Conservation (phyloP, 2,888 invertebrate genomes). For the Pristionchus mayeri region DNA sequence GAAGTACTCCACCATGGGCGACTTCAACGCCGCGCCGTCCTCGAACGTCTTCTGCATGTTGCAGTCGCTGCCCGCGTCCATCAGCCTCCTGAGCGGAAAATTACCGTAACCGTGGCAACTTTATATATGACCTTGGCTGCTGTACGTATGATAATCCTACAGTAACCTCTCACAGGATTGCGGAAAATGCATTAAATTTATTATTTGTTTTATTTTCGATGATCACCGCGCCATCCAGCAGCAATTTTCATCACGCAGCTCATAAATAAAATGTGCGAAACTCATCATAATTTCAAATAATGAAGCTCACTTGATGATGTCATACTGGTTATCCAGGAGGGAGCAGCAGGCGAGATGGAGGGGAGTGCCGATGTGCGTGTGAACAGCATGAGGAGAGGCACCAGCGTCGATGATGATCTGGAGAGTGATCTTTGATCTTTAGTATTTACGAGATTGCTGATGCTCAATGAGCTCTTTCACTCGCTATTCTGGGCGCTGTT, state of each 20-base stretch:
- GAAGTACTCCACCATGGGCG: conserved; percentile 71
- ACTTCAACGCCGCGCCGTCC: conserved; percentile 67
- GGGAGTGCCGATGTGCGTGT: conserved; percentile 77
- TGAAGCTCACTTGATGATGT: conserved; percentile 49
- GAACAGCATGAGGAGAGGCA: conserved; percentile 78
- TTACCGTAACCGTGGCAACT: too few relatives aligned
- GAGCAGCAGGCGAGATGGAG: conserved; percentile 78
- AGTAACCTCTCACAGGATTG: too few relatives aligned
- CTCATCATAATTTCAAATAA: too few relatives aligned
- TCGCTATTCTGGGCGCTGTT: too few relatives aligned
- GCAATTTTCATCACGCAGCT: too few relatives aligned
- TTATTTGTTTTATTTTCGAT: too few relatives aligned
- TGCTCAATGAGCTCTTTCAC: too few relatives aligned
- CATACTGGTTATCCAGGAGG: conserved; percentile 67
- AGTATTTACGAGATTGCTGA: not conserved
- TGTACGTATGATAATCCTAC: too few relatives aligned
- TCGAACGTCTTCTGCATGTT: conserved; percentile 67
- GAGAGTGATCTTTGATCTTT: conserved; percentile 53
- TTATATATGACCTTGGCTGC: not conserved
- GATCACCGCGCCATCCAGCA: too few relatives aligned
- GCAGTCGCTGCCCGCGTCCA: conserved; percentile 69
- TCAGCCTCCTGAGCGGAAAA: conserved; percentile 53
- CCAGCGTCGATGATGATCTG: conserved; percentile 77
- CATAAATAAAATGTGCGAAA: too few relatives aligned
- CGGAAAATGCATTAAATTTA: too few relatives aligned